Conservation (phyloP, 1,140 invertebrate genomes). For the Drosophila willistoni region DNA sequence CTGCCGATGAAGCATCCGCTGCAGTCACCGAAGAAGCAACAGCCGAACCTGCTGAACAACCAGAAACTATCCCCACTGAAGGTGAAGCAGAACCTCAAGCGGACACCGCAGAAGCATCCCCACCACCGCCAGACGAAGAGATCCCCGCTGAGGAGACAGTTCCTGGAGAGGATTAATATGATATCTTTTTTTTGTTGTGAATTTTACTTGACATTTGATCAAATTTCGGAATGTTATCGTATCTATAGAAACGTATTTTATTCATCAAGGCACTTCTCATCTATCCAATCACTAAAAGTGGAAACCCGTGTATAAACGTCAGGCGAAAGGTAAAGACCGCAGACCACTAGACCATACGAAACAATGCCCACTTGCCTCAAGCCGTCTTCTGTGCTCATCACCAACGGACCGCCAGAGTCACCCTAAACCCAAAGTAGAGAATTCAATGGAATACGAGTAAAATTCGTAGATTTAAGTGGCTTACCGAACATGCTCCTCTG, state of each 20-base stretch:
- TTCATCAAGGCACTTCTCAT: slow-evolving; percentile 15
- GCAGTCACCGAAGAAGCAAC: background rate
- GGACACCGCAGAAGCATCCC: background rate
- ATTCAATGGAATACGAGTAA: background rate
- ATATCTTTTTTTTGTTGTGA: slow-evolving; percentile 30
- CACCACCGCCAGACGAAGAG: slow-evolving; percentile 22
- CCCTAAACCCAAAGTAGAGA: slow-evolving; percentile 84
- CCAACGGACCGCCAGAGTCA: slow-evolving; percentile 89
- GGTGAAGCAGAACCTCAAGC: too few species aligned
- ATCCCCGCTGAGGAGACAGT: background rate
- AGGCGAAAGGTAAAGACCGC: slow-evolving; percentile 78
- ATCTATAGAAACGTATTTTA: background rate
- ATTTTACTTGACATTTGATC: slow-evolving; percentile 8
- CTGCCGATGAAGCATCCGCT: slow-evolving; percentile 17
- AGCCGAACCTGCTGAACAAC: background rate
- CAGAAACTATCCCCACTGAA: background rate
- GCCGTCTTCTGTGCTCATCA: slow-evolving; percentile 46
- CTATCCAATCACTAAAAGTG: slow-evolving; percentile 84
- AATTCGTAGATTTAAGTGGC: slow-evolving; percentile 1
- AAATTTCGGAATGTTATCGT: slow-evolving; percentile 25
- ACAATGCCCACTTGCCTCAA: slow-evolving; percentile 86
- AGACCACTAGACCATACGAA: slow-evolving; percentile 87
- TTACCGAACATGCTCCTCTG: slow-evolving; percentile 83
- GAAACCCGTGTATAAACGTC: slow-evolving; percentile 86
- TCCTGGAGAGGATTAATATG: slow-evolving; percentile 14